Base-by-base conservation (phyloP, 2,113 vertebrate species). In the Psittacula cyanocephala region DNA sequence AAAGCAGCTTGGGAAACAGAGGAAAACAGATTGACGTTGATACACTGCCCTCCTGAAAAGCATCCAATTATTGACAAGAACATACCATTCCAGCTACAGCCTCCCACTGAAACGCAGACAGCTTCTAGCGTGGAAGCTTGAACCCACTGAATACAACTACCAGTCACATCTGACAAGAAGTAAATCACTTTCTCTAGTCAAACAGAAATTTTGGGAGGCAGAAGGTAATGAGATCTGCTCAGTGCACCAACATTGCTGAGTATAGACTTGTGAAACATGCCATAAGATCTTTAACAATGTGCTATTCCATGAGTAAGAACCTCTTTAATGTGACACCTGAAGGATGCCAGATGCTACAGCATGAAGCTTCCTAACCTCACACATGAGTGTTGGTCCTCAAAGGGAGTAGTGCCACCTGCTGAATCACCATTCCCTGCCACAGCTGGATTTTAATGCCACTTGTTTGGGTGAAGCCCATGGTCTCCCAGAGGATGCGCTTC, bases 361-460 rank as follows among this genome's bases (percentile, higher is more conserved):
- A 68, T 29, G 47, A 60, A 78, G 59, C 55, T 63, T 50, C 49
- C 35, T 31, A 44, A 46, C 55, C 69, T 57, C 63, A 47, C 18
- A 6, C 3, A 1, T 0, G 8, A 31, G 10, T 6, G 47, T 17
- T 43, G 70, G 55, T 37, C 35, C 79, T 39, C 39, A 50, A 89
- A 94, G 95, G 59, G 28, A 95, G 63, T 47, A 93, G 75, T 95
- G 95, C 92, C 95, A 95, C 76, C 93, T 96, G 50, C 95, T 93
- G 93, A 96, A 80, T 13, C n/a, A 55, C 43, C 50, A 59, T n/a
- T 52, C 62, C 28, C 71, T 69, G 37, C 37, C 33, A 49, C 52
- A 76, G 64, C 18, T 83, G 69, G 87, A 69, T 84, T 71, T 80
- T 68, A 41, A 24, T 57, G 37, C 23, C 17, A 29, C n/a, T 39